Base-by-base conservation (phyloP, 2,888 invertebrate species). In the Tipula vernalis region DNA sequence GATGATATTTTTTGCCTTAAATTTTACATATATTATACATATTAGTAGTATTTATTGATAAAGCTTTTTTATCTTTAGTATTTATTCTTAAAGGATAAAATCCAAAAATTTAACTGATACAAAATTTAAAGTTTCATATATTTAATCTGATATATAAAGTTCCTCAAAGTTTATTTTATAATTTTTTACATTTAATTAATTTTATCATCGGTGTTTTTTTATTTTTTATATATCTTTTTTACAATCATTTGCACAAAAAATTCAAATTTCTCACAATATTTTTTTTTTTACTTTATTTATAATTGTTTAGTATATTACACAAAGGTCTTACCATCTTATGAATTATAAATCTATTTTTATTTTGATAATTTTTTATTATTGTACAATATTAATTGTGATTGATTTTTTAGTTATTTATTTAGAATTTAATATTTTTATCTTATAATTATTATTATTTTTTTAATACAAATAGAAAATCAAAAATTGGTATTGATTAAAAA, bases 1-100 rank as follows among this genome's bases (percentile, higher is more conserved):
- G 89, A 89, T 88, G 89, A 89, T 89, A 89, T 88, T 88, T 87
- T 89, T 89, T 88, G 89, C 89, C 89, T 89, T 89, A 88, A 88
- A 88, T 88, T 88, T 88, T 88, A 88, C 87, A 88, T 88, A 88
- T 84, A 84, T 85, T 85, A 85, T 85, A 85, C 85, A 85, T 85
- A 87, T 87, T 87, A 87, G 87, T 87, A 87, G 87, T 87, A 87
- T 87, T 87, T 87, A 87, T 87, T 87, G 85, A 86, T 86, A 87
- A 87, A 87, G 87, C 87, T 87, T 87, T 87, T 87, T 86, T 83
- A 83, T 87, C 44, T 84, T 87, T 87, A 87, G 42, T 84, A 87
- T 47, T 87, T 36, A 87, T 85, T 86, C 71, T 85, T 42, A 85
- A 85, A 42, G 39, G 85, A 85, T 42, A 85, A 85, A 85, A 85